phyloP scores from a whole-genome alignment of 2,888 invertebrate species.

The Ophion ellenae region DNA sequence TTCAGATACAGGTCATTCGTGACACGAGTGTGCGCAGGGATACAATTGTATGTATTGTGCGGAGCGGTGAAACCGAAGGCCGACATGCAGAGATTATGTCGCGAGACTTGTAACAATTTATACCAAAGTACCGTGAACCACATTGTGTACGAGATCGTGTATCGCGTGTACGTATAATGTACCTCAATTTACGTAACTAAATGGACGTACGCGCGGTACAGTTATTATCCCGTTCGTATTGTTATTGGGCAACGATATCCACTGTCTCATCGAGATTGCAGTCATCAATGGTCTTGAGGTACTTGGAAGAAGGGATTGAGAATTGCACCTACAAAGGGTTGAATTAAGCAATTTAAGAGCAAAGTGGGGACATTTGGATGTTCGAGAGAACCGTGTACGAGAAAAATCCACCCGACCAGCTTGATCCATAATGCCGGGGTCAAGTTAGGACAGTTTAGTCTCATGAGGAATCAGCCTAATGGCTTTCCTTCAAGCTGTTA shows the following conservation, averaged over 20 bases:
- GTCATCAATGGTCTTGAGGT: slow-evolving; percentile 1
- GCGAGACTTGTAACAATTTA: slow-evolving; percentile 45
- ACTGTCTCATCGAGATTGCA: background rate
- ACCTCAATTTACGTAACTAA: slow-evolving; percentile 52
- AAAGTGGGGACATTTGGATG: too few relatives aligned
- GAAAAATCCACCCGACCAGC: too few relatives aligned
- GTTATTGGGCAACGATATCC: slow-evolving; percentile 24
- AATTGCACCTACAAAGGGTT: background rate
- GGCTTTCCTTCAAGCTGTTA: too few relatives aligned
- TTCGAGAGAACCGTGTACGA: too few relatives aligned
- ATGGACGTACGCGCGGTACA: slow-evolving; percentile 39
- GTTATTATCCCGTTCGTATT: slow-evolving; percentile 34
- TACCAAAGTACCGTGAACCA: slow-evolving; percentile 32
- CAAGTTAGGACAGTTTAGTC: background rate
- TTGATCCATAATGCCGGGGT: background rate
- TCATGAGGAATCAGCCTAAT: background rate
- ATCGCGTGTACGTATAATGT: slow-evolving; percentile 33
- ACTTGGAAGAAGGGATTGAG: background rate
- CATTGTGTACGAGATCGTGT: slow-evolving; percentile 36
- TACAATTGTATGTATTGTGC: background rate
- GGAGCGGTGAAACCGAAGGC: background rate
- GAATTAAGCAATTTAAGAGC: too few relatives aligned
- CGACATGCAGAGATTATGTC: slow-evolving; percentile 42
- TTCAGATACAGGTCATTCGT: background rate
- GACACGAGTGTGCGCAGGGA: background rate